Base-by-base conservation (phyloP, 2,888 invertebrate genomes). In the Leuctra nigra region DNA sequence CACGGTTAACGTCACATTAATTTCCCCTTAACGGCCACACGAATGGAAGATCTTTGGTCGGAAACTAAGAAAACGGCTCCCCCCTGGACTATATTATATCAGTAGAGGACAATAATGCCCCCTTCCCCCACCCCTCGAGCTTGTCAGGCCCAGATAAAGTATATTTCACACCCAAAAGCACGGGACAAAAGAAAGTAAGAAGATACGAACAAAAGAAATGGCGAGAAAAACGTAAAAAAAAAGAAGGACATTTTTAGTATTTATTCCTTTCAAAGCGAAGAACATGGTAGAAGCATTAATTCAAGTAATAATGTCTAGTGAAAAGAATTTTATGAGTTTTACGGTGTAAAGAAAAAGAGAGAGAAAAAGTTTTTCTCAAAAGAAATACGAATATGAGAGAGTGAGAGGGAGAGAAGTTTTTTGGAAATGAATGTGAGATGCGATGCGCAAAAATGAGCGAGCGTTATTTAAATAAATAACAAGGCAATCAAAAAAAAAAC, bases 271-370 rank as follows among this genome's bases (percentile, higher is more conserved):
- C 20, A 22, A 52, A 54, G 44, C 22, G 44, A 36, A 33, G 50
- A 50, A 35, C 58, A 46, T 46, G 55, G 55, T 44, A 36, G 52
- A 46, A 46, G 58, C 58, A 58, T 58, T 58, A 58, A 58, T 58
- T 55, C 58, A 58, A 58, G 58, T 44, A 58, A 58, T 58, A 58
- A 58, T 58, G 58, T 55, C 55, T 53, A 44, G 44, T 46, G 55
- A 35, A 41, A 22, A 39, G 55, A 58, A 58, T 55, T 58, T 58
- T 58, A 58, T 55, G 58, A 53, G 58, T 55, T 35, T 58, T 55
- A 41, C 46, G 53, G 16, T 4, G 29, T 48, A 29, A 6, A 11
- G 6, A 29, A 7, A 29, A 11, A 29, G 29, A 29, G 11, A 29
- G 11, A 29, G 11, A 29, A 29, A 29, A 29, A 29, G 22, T 16